Evolutionary conservation across 1,140 invertebrate species (phyloP), one percentile per base, ranked within the genome.

Genomic region (Pogonomyrmex barbatus): DNA sequence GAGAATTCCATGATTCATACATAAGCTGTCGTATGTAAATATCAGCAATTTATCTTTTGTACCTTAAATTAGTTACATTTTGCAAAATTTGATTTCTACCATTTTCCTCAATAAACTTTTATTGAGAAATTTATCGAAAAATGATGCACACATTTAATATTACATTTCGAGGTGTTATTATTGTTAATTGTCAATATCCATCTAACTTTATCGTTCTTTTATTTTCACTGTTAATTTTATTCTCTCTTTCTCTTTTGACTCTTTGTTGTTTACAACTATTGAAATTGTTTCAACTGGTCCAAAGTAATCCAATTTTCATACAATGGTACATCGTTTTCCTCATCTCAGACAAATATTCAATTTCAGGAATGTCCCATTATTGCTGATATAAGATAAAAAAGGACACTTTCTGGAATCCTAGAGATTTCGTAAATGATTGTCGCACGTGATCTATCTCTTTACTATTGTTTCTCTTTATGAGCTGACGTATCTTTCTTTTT

Each of bases 341-440:
- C 82, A 87, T 92, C 88, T 91, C 88, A 91, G 91, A 93, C 87
- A 91, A 91, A 91, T 92, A 92, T 92, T 85, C 91, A 90, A 83
- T 92, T 92, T 88, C 87, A 86, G 81, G 62, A 47, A 91, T 91
- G 85, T 78, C 81, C 30, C 45, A 68, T 36, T 42, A 30, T 30
- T 70, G 24, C 17, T 5, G 50, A 4, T n/a, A 58, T 1, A 12
- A 50, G n/a, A 81, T 54, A 54, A 60, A 60, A 78, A 63, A 33
- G 17, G 50, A 47, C 76, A 81, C 58, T 75, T 65, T 30, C 63
- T 30, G 5, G 24, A 39, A 54, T 76, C 24, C 67, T 71, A 36
- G 54, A 54, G 24, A 73, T 17, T 78, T 75, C 77, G 73, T 75
- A 83, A 89, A 75, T 68, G 56, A 87, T 73, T 52, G 63, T 47